Base-by-base conservation (phyloP, 2,888 invertebrate species). In the Lutraria lutraria region DNA sequence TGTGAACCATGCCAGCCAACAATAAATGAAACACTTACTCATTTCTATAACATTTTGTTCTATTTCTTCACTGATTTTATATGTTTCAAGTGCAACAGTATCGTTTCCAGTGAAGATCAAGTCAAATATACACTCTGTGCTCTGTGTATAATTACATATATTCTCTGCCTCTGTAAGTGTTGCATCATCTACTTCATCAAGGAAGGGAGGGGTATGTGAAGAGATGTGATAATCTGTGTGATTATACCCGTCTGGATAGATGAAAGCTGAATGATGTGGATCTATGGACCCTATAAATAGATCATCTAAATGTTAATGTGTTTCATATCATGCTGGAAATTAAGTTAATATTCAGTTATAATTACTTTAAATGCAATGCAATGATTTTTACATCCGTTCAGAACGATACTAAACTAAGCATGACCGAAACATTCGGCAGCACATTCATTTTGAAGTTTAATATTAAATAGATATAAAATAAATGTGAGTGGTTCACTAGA, bases 111-210 rank as follows among this genome's bases (percentile, higher is more conserved):
- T 86, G 34, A 86, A 80, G 1, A 80, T 56, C 56, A 81, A 15
- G 43, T 86, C 86, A 63, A 81, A 86, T 29, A 86, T 56, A 56
- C 86, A 86, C 16, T 86, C 80, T 13, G 25, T 81, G 52, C 81
- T 63, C 16, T 43, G n/a, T n/a, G 86, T 29, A 15, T 81, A 81
- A 34, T 80, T 79, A n/a, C 86, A 86, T 25, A 29, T n/a, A 34
- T 63, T 56, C 31, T 60, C 63, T 25, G 86, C 86, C 3, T 80
- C 43, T 16, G 1, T 12, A 31, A n/a, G n/a, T 81, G 19, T 63
- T 21, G 1, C 34, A 15, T 31, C 15, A 19, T 80, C 80, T 56
- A 56, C 63, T 31, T 80, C 81, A 60, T 86, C 63, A 25, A 86
- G 56, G 52, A 86, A 86, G 12, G 80, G n/a, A 15, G 86, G 86